phyloP scores from a whole-genome alignment of 2,797 vertebrate species.

The Eulemur albifrons region DNA sequence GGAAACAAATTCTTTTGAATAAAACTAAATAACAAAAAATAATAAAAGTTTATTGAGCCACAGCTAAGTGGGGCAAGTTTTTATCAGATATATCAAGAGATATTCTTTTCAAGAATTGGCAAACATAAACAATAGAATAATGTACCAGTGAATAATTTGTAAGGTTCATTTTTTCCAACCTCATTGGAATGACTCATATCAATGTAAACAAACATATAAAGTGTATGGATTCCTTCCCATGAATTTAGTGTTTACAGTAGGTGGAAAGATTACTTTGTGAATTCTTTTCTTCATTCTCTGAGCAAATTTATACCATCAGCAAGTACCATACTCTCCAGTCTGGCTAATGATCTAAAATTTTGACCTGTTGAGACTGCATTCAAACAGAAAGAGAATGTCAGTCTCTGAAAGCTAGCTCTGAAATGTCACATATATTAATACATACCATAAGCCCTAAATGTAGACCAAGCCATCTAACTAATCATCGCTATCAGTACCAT shows the following conservation, averaged over 20 bases:
- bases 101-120: constrained; percentile 69
- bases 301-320: constrained; percentile 44
- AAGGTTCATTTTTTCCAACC: neutral
- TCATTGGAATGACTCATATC: neutral
- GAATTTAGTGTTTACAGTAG: constrained; percentile 53
- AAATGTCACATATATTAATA: neutral
- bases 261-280: constrained; percentile 46
- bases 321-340: neutral
- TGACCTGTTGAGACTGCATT: neutral
- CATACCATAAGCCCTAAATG: neutral
- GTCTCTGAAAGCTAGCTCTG: neutral
- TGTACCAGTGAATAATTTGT: neutral
- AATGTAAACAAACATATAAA: neutral
- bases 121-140: constrained; percentile 50
- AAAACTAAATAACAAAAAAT: constrained; percentile 84
- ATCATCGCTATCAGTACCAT: neutral
- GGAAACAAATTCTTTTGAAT: constrained; percentile 87
- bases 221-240: neutral
- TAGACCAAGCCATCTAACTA: neutral
- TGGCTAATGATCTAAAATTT: neutral
- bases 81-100: constrained; percentile 75
- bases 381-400: constrained; percentile 40
- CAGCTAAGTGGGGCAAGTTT: constrained; percentile 80
- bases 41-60: constrained; percentile 87
- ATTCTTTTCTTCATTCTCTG: constrained; percentile 56